Conservation (phyloP, 2,113 vertebrate genomes). For the Caracal caracal region DNA sequence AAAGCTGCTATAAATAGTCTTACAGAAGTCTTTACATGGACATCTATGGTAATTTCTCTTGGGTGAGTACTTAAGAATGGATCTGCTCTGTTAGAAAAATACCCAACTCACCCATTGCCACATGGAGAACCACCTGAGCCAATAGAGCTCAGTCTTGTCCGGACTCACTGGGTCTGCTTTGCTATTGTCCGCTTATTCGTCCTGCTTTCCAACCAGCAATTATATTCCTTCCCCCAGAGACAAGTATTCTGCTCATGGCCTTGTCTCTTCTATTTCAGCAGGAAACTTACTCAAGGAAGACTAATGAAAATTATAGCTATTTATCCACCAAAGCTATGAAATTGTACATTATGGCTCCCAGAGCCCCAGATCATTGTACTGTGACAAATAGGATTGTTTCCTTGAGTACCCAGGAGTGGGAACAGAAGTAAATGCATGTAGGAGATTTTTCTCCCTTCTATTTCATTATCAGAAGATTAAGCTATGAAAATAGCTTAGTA, state of each 20-base stretch:
- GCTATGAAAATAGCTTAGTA: neutral
- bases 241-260: neutral
- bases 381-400: conserved; percentile 70
- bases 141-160: neutral
- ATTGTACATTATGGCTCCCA: conserved; percentile 59
- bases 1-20: neutral
- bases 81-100: neutral
- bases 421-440: conserved; percentile 14
- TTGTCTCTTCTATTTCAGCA: conserved; percentile 38
- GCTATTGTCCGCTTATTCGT: neutral
- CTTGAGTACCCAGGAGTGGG: conserved; percentile 43
- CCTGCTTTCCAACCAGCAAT: neutral
- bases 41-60: neutral
- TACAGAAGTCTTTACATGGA: neutral
- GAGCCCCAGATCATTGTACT: conserved; percentile 65
- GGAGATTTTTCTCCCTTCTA: neutral
- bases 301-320: conserved; percentile 79
- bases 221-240: neutral
- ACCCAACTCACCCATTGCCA: neutral
- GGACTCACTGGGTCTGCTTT: neutral
- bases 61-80: neutral
- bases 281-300: conserved; percentile 67
- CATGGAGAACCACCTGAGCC: neutral
- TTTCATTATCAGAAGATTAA: conserved; percentile 47
- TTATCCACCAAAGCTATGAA: conserved; percentile 74